Percentiles rank a stretch among this genome's conserved stretches.
Evolutionary conservation across 1,140 invertebrate genomes (phyloP).

Genomic region (Drosophila pseudoananassae): DNA sequence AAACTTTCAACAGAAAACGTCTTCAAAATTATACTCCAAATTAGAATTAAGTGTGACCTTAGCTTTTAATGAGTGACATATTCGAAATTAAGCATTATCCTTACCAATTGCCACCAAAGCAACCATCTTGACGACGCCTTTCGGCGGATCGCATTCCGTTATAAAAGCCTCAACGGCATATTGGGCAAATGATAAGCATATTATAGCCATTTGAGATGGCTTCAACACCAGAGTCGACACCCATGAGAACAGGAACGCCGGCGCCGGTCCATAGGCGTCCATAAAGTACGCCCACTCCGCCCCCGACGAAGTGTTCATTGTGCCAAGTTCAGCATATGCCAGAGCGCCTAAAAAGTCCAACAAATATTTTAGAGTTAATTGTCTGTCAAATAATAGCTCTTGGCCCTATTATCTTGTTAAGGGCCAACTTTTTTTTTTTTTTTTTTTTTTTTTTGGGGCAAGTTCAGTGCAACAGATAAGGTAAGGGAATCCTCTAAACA

Average conservation of each 20-base stretch:
- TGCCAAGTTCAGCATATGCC: conserved; percentile 96
- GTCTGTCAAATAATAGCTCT: background rate
- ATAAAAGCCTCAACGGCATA: conserved; percentile 97
- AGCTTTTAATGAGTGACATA: too few relatives aligned
- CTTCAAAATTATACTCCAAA: too few relatives aligned
- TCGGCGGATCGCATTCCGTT: conserved; percentile 91
- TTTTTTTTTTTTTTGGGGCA: background rate
- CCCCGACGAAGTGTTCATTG: conserved; percentile 96
- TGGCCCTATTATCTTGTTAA: too few relatives aligned
- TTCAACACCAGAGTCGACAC: conserved; percentile 95
- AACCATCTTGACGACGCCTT: conserved; percentile 91
- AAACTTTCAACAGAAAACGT: too few relatives aligned
- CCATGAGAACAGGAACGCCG: conserved; percentile 96
- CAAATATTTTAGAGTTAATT: background rate
- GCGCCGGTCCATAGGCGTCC: conserved; percentile 94
- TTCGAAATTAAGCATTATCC: conserved; percentile 42
- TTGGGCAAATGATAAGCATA: conserved; percentile 96
- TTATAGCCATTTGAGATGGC: conserved; percentile 96
- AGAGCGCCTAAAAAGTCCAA: conserved; percentile 89
- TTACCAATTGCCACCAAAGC: conserved; percentile 91
- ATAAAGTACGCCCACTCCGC: conserved; percentile 97
- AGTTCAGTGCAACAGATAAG: background rate
- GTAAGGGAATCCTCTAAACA: background rate
- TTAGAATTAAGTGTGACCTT: too few relatives aligned
- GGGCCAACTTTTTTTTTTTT: too few relatives aligned